phyloP scores from a whole-genome alignment of 2,797 vertebrate species.

The Pyrocephalus nanus region DNA sequence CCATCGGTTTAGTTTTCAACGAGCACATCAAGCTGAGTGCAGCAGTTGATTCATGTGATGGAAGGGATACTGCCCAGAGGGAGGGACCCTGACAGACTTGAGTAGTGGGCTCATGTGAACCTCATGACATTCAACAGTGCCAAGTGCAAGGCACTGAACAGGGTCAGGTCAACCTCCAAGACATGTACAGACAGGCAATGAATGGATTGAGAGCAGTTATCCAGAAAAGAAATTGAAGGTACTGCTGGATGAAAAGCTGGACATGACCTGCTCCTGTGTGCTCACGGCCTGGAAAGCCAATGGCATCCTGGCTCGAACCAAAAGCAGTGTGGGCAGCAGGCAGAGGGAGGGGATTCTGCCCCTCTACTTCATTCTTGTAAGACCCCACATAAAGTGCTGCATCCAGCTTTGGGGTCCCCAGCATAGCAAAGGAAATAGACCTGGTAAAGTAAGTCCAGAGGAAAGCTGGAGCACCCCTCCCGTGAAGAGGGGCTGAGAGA shows the following conservation, averaged over 20 bases:
- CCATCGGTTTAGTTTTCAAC: too few relatives aligned
- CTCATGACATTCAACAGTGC: not conserved
- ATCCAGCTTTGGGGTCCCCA: fast-evolving
- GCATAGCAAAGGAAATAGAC: not conserved
- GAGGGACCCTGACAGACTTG: not conserved
- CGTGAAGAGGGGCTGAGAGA: fast-evolving
- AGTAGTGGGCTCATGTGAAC: not conserved
- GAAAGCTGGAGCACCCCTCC: not conserved
- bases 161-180: not conserved
- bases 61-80: not conserved
- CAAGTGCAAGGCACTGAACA: not conserved
- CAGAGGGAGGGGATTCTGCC: not conserved
- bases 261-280: fast-evolving
- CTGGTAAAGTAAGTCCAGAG: not conserved
- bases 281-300: not conserved
- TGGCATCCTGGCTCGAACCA: fast-evolving
- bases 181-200: not conserved
- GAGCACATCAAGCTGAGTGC: not conserved
- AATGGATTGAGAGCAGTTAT: not conserved
- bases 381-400: fast-evolving
- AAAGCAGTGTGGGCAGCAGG: fast-evolving
- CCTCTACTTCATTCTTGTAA: not conserved
- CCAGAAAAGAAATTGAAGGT: not conserved
- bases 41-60: not conserved
- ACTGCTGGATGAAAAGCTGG: not conserved